These are phyloP conservation scores for Rhinogobius similis DNA, from an alignment of 2,113 vertebrate species.

Conservation along the genomic window DNA sequence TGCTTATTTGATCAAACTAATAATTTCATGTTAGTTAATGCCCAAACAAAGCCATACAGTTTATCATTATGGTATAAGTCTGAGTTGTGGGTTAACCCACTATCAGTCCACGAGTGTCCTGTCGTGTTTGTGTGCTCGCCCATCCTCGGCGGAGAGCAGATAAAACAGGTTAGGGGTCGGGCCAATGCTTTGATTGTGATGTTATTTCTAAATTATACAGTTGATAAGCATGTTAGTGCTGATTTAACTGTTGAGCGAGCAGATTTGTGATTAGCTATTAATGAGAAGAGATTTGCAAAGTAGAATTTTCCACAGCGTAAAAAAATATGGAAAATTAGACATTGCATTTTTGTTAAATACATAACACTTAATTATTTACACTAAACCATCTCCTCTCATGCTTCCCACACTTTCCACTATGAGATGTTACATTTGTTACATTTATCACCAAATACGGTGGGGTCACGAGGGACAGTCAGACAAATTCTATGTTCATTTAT, in stretches of 20 bases:
- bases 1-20: too few relatives aligned
- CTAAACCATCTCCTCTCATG: background rate
- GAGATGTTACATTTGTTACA: background rate
- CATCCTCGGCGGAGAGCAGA: conserved; percentile 54
- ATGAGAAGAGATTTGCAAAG: background rate
- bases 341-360: too few relatives aligned
- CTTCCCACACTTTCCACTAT: background rate
- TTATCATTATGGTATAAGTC: background rate
- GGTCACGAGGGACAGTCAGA: background rate
- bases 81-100: conserved; percentile 22
- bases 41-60: too few relatives aligned
- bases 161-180: conserved; percentile 55
- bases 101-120: conserved; percentile 52
- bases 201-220: conserved; percentile 68
- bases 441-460: background rate
- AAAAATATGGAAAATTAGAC: background rate
- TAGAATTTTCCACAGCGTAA: background rate
- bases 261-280: conserved; percentile 7
- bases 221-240: conserved; percentile 65
- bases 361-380: background rate
- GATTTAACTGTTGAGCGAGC: conserved; percentile 52
- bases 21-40: too few relatives aligned
- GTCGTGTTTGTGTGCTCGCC: conserved; percentile 60
- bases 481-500: too few relatives aligned
- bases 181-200: conserved; percentile 58